These are phyloP conservation scores for Philereme vetulata DNA, from an alignment of 2,888 invertebrate genomes.

Conservation along the genomic window DNA sequence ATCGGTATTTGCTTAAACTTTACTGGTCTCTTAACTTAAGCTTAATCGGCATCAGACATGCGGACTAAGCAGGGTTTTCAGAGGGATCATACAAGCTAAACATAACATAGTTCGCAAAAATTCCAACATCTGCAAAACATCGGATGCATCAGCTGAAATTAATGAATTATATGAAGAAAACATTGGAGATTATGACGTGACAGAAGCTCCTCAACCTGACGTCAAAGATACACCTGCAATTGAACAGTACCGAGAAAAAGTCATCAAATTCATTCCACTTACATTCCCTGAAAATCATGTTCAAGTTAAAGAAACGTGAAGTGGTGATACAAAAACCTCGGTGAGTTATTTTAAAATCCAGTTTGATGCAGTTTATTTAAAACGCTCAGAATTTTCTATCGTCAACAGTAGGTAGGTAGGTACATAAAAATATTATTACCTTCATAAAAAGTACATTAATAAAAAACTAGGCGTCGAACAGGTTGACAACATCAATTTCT, in stretches of 20 bases:
- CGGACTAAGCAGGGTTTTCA: slow-evolving; percentile 26
- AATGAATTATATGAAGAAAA: slow-evolving; percentile 67
- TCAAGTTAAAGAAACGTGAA: slow-evolving; percentile 72
- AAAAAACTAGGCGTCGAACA: slow-evolving; percentile 13
- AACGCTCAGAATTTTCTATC: slow-evolving; percentile 56
- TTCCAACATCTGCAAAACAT: slow-evolving; percentile 77
- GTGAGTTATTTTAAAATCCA: slow-evolving; percentile 74
- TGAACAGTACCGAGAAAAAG: slow-evolving; percentile 67
- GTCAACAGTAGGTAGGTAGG: slow-evolving; percentile 32
- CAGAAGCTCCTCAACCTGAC: slow-evolving; percentile 79
- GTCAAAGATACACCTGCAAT: slow-evolving; percentile 75
- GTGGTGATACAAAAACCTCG: slow-evolving; percentile 76
- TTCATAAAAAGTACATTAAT: slow-evolving; percentile 4
- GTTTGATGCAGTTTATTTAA: slow-evolving; percentile 75
- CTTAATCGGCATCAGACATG: slow-evolving; percentile 29
- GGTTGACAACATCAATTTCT: slow-evolving; percentile 54
- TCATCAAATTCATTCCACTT: slow-evolving; percentile 81
- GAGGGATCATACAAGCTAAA: slow-evolving; percentile 37
- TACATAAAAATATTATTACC: slow-evolving; percentile 8
- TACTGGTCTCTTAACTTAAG: slow-evolving; percentile 22
- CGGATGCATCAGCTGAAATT: slow-evolving; percentile 79
- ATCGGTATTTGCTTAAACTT: slow-evolving; percentile 14
- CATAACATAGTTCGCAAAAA: slow-evolving; percentile 52
- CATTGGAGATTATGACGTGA: slow-evolving; percentile 71
- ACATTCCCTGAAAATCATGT: slow-evolving; percentile 77